These are phyloP conservation scores for Branchinecta lindahli DNA, from an alignment of 1,140 invertebrate species.

Conservation along the genomic window DNA sequence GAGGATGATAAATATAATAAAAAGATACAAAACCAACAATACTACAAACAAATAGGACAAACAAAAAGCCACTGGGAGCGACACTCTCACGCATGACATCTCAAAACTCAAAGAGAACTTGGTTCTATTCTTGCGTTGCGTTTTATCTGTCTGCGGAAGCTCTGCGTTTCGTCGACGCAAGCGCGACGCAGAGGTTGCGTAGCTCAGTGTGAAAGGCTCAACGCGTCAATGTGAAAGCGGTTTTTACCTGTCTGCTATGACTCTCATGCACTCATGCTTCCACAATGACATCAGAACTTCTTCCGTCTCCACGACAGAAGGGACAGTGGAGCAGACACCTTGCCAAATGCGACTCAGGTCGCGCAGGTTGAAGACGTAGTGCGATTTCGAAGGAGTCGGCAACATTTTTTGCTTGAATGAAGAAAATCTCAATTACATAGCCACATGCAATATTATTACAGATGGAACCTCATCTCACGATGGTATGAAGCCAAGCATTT, in stretches of 20 bases:
- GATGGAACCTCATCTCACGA: neutral
- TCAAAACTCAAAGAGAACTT: no score
- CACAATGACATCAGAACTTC: slow-evolving; percentile 68
- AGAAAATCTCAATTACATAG: slow-evolving; percentile 13
- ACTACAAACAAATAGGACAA: no score
- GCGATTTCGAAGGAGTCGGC: slow-evolving; percentile 90
- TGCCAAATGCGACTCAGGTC: slow-evolving; percentile 92
- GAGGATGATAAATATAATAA: no score
- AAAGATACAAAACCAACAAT: no score
- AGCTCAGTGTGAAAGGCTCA: no score
- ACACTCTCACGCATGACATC: no score
- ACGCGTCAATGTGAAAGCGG: no score
- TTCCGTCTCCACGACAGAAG: slow-evolving; percentile 65
- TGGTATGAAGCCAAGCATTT: neutral
- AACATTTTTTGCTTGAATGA: slow-evolving; percentile 45
- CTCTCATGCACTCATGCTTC: slow-evolving; percentile 85
- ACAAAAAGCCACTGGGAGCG: no score
- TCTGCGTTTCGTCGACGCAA: no score
- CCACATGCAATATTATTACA: neutral
- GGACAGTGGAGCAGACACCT: slow-evolving; percentile 83
- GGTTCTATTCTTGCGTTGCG: no score
- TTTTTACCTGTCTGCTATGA: slow-evolving; percentile 76
- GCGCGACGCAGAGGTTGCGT: no score
- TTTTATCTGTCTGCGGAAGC: no score
- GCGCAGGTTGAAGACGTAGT: slow-evolving; percentile 87